phyloP scores from a whole-genome alignment of 2,113 vertebrate genomes.

The Leucopsar rothschildi region DNA sequence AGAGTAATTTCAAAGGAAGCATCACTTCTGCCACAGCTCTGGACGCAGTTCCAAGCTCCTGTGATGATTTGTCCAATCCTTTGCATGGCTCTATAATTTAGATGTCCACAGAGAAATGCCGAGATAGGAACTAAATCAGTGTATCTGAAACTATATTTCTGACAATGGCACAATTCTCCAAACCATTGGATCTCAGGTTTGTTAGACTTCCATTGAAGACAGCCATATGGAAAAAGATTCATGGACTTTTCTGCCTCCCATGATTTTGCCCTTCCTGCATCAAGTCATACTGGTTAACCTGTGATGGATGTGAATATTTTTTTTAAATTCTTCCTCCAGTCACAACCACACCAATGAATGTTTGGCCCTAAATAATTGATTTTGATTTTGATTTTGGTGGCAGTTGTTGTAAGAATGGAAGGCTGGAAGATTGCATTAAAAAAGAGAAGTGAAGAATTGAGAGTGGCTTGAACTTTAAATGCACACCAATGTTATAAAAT shows the following conservation, averaged over 20 bases:
- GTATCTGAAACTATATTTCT: background rate
- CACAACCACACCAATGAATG: background rate
- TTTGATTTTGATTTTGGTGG: background rate
- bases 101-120: background rate
- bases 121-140: background rate
- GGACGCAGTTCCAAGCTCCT: background rate
- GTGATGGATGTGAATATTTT: background rate
- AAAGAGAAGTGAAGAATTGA: background rate
- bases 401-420: background rate
- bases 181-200: background rate
- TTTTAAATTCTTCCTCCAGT: background rate
- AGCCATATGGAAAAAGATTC: background rate
- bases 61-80: background rate
- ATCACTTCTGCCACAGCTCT: background rate
- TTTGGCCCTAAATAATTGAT: background rate
- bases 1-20: background rate
- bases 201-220: background rate
- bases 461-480: background rate
- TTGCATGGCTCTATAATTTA: background rate
- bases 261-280: background rate
- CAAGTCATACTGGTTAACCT: background rate
- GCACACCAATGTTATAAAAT: background rate
- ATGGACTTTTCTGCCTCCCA: background rate
- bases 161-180: background rate
- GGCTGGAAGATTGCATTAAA: background rate